Conservation (phyloP, 2,113 vertebrate genomes). For the Nettapus auritus region DNA sequence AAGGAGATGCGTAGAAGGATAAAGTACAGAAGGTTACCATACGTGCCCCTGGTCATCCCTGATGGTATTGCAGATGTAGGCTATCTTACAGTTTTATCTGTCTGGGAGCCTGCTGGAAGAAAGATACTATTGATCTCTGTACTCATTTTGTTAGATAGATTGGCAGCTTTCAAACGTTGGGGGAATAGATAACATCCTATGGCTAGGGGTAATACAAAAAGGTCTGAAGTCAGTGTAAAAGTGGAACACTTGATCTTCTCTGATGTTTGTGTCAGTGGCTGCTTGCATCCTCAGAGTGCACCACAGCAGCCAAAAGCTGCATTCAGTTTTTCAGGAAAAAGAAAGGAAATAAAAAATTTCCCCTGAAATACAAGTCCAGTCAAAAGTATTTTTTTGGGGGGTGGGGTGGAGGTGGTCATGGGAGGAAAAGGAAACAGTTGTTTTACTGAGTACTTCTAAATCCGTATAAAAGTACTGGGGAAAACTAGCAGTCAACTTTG, state of each 20-base stretch:
- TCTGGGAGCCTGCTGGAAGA: neutral
- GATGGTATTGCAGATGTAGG: neutral
- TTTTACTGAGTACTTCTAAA: neutral
- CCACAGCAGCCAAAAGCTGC: neutral
- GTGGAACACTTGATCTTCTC: neutral
- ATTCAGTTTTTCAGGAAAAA: neutral
- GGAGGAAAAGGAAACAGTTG: neutral
- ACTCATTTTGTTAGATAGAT: neutral
- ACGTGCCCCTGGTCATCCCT: neutral
- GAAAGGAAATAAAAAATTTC: neutral
- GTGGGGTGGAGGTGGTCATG: too few relatives aligned
- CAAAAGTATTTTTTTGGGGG: neutral
- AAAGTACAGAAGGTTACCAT: neutral
- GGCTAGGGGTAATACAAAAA: neutral
- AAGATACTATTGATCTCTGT: neutral
- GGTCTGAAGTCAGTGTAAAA: neutral
- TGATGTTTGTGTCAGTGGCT: neutral
- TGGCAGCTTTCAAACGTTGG: neutral
- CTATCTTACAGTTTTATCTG: neutral
- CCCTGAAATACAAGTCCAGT: neutral
- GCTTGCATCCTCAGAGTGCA: neutral
- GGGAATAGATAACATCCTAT: neutral
- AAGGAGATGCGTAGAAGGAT: neutral
- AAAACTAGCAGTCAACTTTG: neutral
- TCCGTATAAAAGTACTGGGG: neutral